Conservation (phyloP, 2,797 vertebrate genomes). For the Anisognathus igniventris region DNA sequence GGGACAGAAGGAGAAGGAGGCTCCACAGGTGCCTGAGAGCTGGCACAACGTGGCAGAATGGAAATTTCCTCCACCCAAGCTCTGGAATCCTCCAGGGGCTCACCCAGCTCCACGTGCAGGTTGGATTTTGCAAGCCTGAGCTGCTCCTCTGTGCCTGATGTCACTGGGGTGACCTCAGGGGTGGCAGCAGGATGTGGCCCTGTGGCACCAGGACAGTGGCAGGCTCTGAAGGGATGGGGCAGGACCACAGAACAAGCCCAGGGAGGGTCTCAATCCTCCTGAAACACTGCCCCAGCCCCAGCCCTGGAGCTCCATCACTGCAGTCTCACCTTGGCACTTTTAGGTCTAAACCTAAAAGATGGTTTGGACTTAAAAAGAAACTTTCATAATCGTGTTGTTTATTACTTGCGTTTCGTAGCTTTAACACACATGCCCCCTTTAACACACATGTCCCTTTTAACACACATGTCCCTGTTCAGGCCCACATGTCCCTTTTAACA, state of each 20-base stretch:
- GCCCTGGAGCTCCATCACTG: background rate
- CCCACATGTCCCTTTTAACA: no score
- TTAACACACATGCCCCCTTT: no score
- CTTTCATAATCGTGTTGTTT: no score
- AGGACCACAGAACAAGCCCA: fast-evolving
- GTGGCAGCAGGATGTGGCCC: background rate
- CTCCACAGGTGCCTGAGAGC: background rate
- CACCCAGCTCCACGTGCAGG: fast-evolving
- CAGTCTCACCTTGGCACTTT: fast-evolving
- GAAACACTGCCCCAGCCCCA: fast-evolving
- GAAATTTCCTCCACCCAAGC: fast-evolving
- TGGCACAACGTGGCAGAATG: fast-evolving
- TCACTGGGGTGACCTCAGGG: background rate
- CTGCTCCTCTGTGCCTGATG: background rate
- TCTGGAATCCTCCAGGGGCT: background rate
- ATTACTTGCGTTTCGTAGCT: background rate
- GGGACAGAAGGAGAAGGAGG: background rate
- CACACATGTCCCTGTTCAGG: no score
- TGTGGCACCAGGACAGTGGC: fast-evolving
- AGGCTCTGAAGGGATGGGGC: background rate
- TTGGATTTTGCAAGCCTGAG: fast-evolving
- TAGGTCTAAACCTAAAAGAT: background rate
- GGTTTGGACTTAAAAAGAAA: no score
- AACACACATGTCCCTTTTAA: no score
- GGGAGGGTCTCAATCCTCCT: background rate